Evolutionary conservation across 2,888 invertebrate genomes (phyloP), one percentile per base, ranked within the genome.

Genomic region (Entomobrya proxima): DNA sequence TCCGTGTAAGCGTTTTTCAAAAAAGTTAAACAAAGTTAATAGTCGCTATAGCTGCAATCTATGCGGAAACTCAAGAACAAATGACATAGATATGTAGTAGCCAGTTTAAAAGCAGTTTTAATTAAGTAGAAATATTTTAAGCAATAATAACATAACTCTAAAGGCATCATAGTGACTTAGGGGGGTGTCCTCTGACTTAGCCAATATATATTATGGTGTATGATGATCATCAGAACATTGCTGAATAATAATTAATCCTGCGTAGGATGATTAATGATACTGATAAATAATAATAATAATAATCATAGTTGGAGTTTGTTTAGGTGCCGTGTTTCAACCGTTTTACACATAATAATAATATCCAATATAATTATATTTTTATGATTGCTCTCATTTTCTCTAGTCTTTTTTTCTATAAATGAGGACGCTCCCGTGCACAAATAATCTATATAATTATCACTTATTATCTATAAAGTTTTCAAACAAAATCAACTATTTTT

Each of bases 341-440:
- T n/a, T n/a, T n/a, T n/a, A n/a, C n/a, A n/a, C n/a, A n/a, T n/a
- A n/a, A n/a, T n/a, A n/a, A n/a, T n/a, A n/a, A n/a, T n/a, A n/a
- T n/a, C n/a, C n/a, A n/a, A n/a, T n/a, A n/a, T n/a, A n/a, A n/a
- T n/a, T n/a, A n/a, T n/a, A n/a, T n/a, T n/a, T n/a, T n/a, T n/a
- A n/a, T n/a, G n/a, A n/a, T n/a, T n/a, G n/a, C n/a, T n/a, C n/a
- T n/a, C n/a, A n/a, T n/a, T n/a, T n/a, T n/a, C n/a, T n/a, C n/a
- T n/a, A n/a, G n/a, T 75, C 4, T 76, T 37, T 76, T 58, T 21
- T 58, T 1, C 27, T 30, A 21, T 35, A 77, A 85, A 85, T 61
- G 84, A 78, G 84, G 78, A 78, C 84, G 78, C 84, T 85, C 84
- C 84, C 84, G 78, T 78, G 78, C 72, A 85, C 27, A 83, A 24